A percentile compares a stretch with the other conserved stretches of the same genome.
Evolutionary conservation across 2,888 invertebrate genomes (phyloP).

Genomic region (Pseudococcus longispinus): DNA sequence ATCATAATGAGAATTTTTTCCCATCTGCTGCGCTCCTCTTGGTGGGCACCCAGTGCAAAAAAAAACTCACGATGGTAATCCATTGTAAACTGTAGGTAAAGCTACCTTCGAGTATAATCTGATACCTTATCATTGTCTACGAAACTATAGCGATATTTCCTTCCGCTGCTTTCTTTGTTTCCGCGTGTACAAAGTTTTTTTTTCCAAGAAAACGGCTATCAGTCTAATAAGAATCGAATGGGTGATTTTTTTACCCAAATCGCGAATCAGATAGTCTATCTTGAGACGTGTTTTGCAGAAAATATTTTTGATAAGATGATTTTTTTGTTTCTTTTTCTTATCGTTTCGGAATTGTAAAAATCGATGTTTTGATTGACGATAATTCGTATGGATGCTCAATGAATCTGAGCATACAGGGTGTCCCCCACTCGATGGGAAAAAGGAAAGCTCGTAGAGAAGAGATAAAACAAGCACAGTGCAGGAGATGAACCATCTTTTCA

Average conservation of each 20-base stretch:
- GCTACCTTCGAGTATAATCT: background rate
- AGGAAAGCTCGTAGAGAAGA: too few relatives aligned
- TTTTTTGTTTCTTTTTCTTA: background rate
- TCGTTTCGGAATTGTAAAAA: too few relatives aligned
- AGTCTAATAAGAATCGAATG: background rate
- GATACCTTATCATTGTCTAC: conserved; percentile 11
- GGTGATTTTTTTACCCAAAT: background rate
- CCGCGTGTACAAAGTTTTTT: background rate
- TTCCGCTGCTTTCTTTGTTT: background rate
- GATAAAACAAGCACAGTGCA: too few relatives aligned
- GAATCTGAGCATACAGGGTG: too few relatives aligned
- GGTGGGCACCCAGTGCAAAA: background rate
- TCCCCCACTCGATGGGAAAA: too few relatives aligned
- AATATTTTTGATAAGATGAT: background rate
- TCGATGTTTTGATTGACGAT: too few relatives aligned
- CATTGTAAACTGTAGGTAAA: background rate
- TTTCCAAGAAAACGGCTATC: background rate
- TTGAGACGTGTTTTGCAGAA: background rate
- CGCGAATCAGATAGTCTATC: background rate
- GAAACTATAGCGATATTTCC: conserved; percentile 1
- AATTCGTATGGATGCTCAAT: too few relatives aligned
- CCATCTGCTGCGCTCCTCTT: background rate
- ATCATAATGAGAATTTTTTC: conserved; percentile 19
- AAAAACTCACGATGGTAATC: background rate
- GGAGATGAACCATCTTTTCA: too few relatives aligned